A percentile compares a stretch with the other conserved stretches of the same genome.
phyloP scores from a whole-genome alignment of 2,113 vertebrate species.

The Tachysurus vachellii region DNA sequence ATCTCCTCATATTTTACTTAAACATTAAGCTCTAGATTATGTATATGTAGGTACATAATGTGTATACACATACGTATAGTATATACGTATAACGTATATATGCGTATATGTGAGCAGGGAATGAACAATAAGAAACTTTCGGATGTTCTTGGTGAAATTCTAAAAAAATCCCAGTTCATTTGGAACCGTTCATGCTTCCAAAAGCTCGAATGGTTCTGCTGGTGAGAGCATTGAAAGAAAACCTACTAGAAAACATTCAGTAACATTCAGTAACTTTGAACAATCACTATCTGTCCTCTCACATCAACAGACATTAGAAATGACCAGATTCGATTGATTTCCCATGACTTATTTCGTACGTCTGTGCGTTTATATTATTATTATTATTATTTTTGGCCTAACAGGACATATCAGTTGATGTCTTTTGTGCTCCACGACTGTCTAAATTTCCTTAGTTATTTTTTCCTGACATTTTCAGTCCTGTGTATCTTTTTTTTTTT shows the following conservation, averaged over 20 bases:
- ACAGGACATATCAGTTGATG: slow-evolving; percentile 22
- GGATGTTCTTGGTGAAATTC: background rate
- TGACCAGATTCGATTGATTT: slow-evolving; percentile 5
- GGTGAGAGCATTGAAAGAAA: background rate
- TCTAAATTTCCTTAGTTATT: slow-evolving; percentile 50
- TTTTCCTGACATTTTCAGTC: slow-evolving; percentile 45
- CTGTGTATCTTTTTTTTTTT: slow-evolving; percentile 53
- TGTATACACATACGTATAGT: too few species aligned
- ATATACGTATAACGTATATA: too few species aligned
- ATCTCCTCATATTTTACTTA: background rate
- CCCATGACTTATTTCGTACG: background rate
- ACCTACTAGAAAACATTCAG: background rate
- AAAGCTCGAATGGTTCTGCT: background rate
- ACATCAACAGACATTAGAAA: background rate
- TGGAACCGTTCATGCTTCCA: background rate
- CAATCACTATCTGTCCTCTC: background rate
- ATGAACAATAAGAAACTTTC: background rate
- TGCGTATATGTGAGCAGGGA: background rate
- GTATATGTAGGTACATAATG: too few species aligned
- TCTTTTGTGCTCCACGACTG: slow-evolving; percentile 44
- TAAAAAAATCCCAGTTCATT: background rate
- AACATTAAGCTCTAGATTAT: background rate
- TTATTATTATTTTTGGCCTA: slow-evolving; percentile 1
- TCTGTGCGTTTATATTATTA: too few species aligned
- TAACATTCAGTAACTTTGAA: background rate